Base-by-base conservation (phyloP, 2,888 invertebrate genomes). In the Cactoblastis cactorum region DNA sequence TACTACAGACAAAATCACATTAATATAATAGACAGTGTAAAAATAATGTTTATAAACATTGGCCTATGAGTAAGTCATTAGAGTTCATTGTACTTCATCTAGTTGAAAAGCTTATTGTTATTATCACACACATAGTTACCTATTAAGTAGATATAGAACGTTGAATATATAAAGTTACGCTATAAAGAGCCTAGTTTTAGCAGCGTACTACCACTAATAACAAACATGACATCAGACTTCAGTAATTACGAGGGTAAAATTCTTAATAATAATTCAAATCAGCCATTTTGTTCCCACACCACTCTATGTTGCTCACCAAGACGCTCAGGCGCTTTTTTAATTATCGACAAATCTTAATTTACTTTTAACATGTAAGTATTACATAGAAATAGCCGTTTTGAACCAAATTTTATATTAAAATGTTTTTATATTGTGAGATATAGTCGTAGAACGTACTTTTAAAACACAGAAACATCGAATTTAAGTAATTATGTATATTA, bases 31-130 rank as follows among this genome's bases (percentile, higher is more conserved):
- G 81, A 87, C 80, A 80, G 85, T 89, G 88, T 88, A 87, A 87
- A 89, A 88, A 89, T 89, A 88, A 87, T 83, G 78, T 83, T 82
- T 80, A 80, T 81, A 83, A 85, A 87, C 78, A 81, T 85, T 87
- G 86, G 78, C 86, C 83, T 85, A 88, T 79, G 64, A 77, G 77
- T 82, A 73, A 77, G 67, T 71, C 67, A 75, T 83, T 78, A 73
- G 69, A 75, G 78, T 82, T 85, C 84, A 86, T 85, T 85, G 89
- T 88, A 85, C 80, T 84, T 75, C 71, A 79, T 76, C 84, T 87
- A 87, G 75, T 80, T 82, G 80, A 80, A 83, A 86, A 89, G 89
- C 88, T 88, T 89, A 88, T 72, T 69, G 65, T 81, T 88, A 88
- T 87, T 89, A 89, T 89, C 89, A 89, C 89, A 89, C 89, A 80